Base-by-base conservation (phyloP, 2,113 vertebrate species). In the Ptyas mucosa region DNA sequence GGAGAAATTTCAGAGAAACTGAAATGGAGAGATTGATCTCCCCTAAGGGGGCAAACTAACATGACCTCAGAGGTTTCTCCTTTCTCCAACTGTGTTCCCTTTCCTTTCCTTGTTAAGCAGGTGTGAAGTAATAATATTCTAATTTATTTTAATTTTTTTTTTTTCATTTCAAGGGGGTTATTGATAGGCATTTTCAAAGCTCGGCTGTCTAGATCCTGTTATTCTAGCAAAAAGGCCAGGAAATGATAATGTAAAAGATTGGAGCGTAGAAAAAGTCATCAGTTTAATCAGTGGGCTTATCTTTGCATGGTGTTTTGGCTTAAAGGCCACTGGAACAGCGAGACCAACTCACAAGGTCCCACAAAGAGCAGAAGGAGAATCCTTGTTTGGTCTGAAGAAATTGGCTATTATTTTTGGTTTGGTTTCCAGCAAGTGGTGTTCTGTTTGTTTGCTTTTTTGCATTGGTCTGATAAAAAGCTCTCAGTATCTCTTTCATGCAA, bases 401-500 rank as follows among this genome's bases (percentile, higher is more conserved):
- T 95, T 87, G 90, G 95, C 96, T 29, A 94, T 95, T n/a, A 8
- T 23, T 49, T 93, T 95, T 43, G 26, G 43, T 29, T 43, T 51
- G 23, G 9, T 96, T 97, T 95, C 92, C 85, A 4, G 93, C 95
- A 95, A 94, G 81, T 23, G 23, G 89, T 58, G 43, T 93, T 96
- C 96, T 93, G 95, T 20, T 55, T 55, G 7, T 55, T 20, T 5
- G 92, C 96, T 96, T 97, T 97, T 97, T 92, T 57, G 21, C 1
- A 94, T 96, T 93, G 90, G 96, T 93, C 96, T 93, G 93, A 94
- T 46, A 46, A 97, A 94, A 97, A 97, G 95, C 94, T 97, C 96
- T 93, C 52, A 57, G 24, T 93, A 81, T 93, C 85, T 94, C 91
- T 96, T 94, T 96, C 95, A 93, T 93, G 87, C 92, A 97, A 96